Conservation (phyloP, 2,797 vertebrate species). For the Octomys mimax region DNA sequence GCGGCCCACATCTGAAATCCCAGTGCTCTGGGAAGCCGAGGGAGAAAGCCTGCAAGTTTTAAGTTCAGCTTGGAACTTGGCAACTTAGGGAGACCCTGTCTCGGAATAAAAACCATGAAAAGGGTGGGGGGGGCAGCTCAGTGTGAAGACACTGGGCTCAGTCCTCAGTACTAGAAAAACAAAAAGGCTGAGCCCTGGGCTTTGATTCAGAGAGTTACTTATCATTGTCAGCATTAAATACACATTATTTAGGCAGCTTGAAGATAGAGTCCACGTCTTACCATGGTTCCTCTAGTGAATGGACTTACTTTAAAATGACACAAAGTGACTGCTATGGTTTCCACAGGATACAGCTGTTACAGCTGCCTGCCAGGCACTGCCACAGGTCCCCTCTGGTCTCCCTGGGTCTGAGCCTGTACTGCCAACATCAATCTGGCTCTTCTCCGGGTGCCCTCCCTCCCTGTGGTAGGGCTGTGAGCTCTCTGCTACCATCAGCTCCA, state of each 20-base stretch:
- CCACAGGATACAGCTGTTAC: background rate
- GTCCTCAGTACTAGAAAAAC: background rate
- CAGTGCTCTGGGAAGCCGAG: background rate
- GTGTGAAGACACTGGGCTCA: background rate
- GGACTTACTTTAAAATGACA: background rate
- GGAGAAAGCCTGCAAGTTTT: background rate
- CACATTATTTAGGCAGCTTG: background rate
- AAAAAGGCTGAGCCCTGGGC: background rate
- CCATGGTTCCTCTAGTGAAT: background rate
- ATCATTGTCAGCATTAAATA: background rate
- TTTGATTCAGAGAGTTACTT: too few species aligned
- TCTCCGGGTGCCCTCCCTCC: accelerated
- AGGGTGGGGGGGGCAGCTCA: background rate
- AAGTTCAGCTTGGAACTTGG: background rate
- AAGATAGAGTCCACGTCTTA: background rate
- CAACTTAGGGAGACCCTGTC: background rate
- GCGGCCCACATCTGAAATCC: background rate
- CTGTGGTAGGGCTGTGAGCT: constrained; percentile 57
- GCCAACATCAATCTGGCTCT: background rate
- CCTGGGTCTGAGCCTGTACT: background rate
- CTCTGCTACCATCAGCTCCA: constrained; percentile 67
- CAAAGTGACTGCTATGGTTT: background rate
- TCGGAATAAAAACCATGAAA: background rate
- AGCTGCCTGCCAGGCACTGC: background rate
- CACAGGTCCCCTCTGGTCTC: accelerated